Evolutionary conservation across 2,113 vertebrate species (phyloP).

Genomic region (Dasyurus viverrinus): DNA sequence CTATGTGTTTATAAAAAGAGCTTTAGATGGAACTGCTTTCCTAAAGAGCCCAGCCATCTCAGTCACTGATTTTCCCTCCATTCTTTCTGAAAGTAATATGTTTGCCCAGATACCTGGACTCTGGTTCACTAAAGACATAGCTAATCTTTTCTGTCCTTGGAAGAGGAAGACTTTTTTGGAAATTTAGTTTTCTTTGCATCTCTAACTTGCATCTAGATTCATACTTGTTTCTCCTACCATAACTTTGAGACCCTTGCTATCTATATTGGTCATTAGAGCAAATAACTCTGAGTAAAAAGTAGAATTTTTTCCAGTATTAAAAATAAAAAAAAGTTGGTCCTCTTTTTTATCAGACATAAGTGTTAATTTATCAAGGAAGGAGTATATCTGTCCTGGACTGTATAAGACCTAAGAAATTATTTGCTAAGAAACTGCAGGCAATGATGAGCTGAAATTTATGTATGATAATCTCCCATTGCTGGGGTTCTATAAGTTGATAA

Average conservation of each 20-base stretch:
- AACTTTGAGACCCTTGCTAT: background rate
- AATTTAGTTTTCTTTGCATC: background rate
- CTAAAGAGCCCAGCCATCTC: background rate
- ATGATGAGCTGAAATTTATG: no score
- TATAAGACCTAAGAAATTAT: no score
- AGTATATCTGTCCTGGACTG: no score
- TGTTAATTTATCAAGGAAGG: background rate
- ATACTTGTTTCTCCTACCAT: background rate
- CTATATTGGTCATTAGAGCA: background rate
- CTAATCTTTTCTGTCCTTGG: background rate
- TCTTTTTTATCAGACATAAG: background rate
- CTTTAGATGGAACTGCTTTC: background rate
- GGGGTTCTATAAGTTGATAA: no score
- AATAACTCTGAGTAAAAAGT: background rate
- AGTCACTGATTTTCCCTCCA: background rate
- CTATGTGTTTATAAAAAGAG: background rate
- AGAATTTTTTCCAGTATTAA: background rate
- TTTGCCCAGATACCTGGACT: background rate
- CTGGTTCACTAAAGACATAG: background rate
- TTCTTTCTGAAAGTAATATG: background rate
- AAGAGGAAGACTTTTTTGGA: background rate
- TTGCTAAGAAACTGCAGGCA: no score
- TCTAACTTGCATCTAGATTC: background rate
- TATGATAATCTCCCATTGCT: no score
- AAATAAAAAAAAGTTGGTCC: background rate